Conservation (phyloP, 2,888 invertebrate species). For the Timema cristinae region DNA sequence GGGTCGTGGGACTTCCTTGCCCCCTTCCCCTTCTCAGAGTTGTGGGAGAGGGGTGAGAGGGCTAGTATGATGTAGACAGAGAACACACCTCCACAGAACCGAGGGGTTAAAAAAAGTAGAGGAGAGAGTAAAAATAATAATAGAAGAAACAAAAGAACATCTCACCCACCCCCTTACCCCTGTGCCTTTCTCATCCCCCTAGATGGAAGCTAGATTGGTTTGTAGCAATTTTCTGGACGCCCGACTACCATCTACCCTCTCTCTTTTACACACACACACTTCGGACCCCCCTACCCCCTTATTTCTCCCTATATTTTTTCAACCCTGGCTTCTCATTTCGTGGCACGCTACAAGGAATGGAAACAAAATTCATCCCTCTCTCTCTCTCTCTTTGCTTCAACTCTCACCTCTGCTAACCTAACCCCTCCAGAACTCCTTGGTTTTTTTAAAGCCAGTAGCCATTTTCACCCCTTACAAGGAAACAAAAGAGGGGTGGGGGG, state of each 20-base stretch:
- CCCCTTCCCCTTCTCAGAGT: conserved; percentile 9
- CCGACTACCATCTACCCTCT: background rate
- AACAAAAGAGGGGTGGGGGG: too few species aligned
- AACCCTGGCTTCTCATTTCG: background rate
- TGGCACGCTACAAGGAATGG: too few species aligned
- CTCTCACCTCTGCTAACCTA: too few species aligned
- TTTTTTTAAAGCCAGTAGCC: too few species aligned
- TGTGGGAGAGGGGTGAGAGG: background rate
- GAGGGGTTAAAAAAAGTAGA: conserved; percentile 5
- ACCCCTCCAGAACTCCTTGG: too few species aligned
- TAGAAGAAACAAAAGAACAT: conserved; percentile 15
- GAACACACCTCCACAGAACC: background rate
- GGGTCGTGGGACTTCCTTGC: conserved; percentile 19
- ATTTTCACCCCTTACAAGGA: too few species aligned
- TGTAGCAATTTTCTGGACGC: conserved; percentile 30
- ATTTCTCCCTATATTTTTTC: background rate
- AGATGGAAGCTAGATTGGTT: conserved; percentile 33
- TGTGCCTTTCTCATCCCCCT: conserved; percentile 14
- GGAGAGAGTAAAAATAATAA: conserved; percentile 4
- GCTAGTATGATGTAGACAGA: background rate
- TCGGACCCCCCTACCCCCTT: background rate
- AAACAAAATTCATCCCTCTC: too few species aligned
- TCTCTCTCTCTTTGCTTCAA: too few species aligned
- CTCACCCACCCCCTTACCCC: background rate
- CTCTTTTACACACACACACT: background rate